A percentile compares a stretch with the other conserved stretches of the same genome.
These are phyloP conservation scores for Anastrepha ludens DNA, from an alignment of 1,140 invertebrate genomes.

Conservation along the genomic window DNA sequence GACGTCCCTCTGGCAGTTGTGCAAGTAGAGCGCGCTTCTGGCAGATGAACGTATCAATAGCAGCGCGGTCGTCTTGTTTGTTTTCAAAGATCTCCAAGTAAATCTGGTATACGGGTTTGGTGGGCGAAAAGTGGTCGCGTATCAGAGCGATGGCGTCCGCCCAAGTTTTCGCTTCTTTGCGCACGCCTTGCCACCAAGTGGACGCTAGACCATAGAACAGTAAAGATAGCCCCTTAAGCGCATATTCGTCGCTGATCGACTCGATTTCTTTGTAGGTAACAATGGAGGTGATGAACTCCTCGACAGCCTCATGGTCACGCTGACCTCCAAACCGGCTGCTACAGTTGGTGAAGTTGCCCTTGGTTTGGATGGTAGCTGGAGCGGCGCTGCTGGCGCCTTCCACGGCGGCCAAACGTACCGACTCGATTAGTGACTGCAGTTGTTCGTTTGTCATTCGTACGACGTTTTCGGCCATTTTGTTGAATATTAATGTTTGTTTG, in stretches of 20 bases:
- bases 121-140: constrained; percentile 67
- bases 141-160: constrained; percentile 66
- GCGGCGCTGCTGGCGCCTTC: not conserved
- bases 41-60: constrained; percentile 70
- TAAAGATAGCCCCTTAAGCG: constrained; percentile 71
- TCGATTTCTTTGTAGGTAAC: constrained; percentile 71
- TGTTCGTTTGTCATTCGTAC: constrained; percentile 56
- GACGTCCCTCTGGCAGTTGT: constrained; percentile 67
- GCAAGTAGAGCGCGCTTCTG: constrained; percentile 70
- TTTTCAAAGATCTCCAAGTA: constrained; percentile 70
- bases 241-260: constrained; percentile 69
- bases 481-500: constrained; percentile 4
- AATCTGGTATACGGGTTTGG: constrained; percentile 68
- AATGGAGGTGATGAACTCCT: constrained; percentile 70
- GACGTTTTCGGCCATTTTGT: constrained; percentile 52
- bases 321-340: constrained; percentile 65
- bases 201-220: constrained; percentile 72
- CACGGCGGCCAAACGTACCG: constrained; percentile 48
- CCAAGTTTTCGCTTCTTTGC: constrained; percentile 70
- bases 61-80: constrained; percentile 64
- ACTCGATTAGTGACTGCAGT: constrained; percentile 56
- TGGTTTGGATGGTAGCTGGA: constrained; percentile 53
- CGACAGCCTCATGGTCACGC: constrained; percentile 70
- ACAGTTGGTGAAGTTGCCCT: constrained; percentile 71
- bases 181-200: constrained; percentile 75